Conservation (phyloP, 1,140 invertebrate species). For the Camponotus floridanus region DNA sequence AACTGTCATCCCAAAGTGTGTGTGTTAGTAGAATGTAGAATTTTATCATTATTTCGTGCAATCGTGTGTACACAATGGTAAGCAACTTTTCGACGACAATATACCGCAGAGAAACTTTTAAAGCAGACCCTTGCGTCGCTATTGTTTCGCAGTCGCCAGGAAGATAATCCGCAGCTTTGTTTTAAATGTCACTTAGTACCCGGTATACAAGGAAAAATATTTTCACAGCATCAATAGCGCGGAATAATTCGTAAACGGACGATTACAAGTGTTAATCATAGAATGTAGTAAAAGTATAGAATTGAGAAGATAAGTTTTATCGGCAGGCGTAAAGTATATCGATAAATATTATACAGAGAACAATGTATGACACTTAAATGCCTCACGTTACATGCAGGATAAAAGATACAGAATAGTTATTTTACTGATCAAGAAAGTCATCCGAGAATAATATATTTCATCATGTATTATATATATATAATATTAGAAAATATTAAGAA, state of each 20-base stretch:
- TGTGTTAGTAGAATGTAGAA: constrained; percentile 1
- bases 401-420: not conserved
- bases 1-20: constrained; percentile 33
- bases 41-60: constrained; percentile 51
- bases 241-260: constrained; percentile 42
- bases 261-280: constrained; percentile 31
- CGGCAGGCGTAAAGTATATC: constrained; percentile 2
- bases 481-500: not conserved
- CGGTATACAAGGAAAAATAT: constrained; percentile 38
- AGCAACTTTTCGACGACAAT: constrained; percentile 44
- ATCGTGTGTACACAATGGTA: constrained; percentile 16
- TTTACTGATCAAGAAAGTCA: not conserved
- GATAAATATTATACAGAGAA: constrained; percentile 4
- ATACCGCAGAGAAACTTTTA: constrained; percentile 37
- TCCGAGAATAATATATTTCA: not conserved
- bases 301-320: constrained; percentile 18
- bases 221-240: constrained; percentile 23
- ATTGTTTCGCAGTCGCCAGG: constrained; percentile 23
- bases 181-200: constrained; percentile 57
- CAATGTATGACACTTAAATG: constrained; percentile 22
- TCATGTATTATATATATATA: not conserved
- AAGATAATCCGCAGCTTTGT: constrained; percentile 61
- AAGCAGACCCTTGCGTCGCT: constrained; percentile 31
- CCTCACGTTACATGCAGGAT: constrained; percentile 11
- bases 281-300: not conserved